A percentile compares a stretch with the other conserved stretches of the same genome.
phyloP scores from a whole-genome alignment of 2,888 invertebrate species.

The Andrena marginata region DNA sequence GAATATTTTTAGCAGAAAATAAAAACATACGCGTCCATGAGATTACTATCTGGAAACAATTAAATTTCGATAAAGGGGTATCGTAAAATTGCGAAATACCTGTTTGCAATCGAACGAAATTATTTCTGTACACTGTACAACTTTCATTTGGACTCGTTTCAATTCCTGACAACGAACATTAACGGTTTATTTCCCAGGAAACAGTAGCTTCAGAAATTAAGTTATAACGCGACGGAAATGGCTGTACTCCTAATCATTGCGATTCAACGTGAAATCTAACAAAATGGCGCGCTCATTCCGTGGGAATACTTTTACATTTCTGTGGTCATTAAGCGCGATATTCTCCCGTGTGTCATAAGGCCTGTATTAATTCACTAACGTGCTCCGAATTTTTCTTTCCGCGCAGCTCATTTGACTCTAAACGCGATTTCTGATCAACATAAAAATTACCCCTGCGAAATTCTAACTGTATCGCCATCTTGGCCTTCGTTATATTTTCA shows the following conservation, averaged over 20 bases:
- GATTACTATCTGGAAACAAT: background rate
- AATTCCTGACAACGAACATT: background rate
- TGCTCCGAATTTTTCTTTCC: conserved; percentile 22
- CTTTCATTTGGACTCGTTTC: background rate
- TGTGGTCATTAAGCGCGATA: conserved; percentile 7
- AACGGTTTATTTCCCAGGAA: background rate
- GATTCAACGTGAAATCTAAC: conserved; percentile 40
- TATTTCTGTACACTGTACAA: background rate
- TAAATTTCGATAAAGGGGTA: background rate
- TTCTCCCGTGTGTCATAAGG: background rate
- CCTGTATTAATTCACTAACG: conserved; percentile 10
- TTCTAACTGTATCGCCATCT: background rate
- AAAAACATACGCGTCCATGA: background rate
- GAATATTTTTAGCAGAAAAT: background rate
- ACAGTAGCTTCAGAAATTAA: conserved; percentile 5
- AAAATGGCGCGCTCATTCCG: conserved; percentile 17
- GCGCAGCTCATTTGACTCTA: conserved; percentile 2
- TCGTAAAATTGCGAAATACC: background rate
- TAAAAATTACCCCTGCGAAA: background rate
- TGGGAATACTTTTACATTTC: conserved; percentile 24
- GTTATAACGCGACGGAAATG: background rate
- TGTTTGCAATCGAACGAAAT: background rate
- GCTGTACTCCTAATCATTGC: conserved; percentile 10
- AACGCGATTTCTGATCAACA: conserved; percentile 13
- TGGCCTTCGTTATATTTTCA: conserved; percentile 1